Base-by-base conservation (phyloP, 2,113 vertebrate genomes). In the Stegostoma tigrinum region DNA sequence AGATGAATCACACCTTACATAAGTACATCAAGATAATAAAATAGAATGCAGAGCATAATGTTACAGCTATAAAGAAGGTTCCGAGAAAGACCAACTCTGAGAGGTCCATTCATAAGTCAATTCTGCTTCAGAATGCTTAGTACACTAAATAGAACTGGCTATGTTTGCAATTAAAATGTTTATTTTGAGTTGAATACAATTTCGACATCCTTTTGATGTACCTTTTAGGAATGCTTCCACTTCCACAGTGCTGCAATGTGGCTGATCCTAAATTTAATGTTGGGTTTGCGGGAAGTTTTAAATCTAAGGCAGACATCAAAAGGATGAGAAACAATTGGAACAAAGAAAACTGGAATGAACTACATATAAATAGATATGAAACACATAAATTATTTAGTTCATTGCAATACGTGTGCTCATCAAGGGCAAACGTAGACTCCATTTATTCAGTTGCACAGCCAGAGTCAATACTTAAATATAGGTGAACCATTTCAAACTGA, bases 141-240 rank as follows among this genome's bases (percentile, higher is more conserved):
- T 61, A 55, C 55, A 61, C 52, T 61, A 7, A 55, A 15, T 61
- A 61, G 87, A 90, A 90, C 14, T 19, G 24, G 52, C 27, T 2
- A 30, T 27, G 61, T 90, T 90, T 90, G 87, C 12, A 61, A 17
- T 90, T 52, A 52, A 55, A 90, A 61, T 52, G 15, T 61, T 61
- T 24, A 52, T 52, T 34, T 5, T 61, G 87, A 61, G 30, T 90
- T 90, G 34, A 5, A 17, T 90, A 61, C 61, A 52, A 61, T 52
- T 61, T 52, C 52, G 83, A 95, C 96, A 70, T 89, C 95, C 95
- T 96, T 96, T 55, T 95, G 66, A 85, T 95, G 12, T 96, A 96
- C 96, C 96, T 96, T 96, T 96, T 96, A 96, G 96, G 8, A 48
- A 55, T 94, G 42, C 96, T 95, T 96, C 72, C 96, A 80, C 85